These are phyloP conservation scores for Drosophila cardini DNA, from an alignment of 1,140 invertebrate genomes.

Conservation along the genomic window DNA sequence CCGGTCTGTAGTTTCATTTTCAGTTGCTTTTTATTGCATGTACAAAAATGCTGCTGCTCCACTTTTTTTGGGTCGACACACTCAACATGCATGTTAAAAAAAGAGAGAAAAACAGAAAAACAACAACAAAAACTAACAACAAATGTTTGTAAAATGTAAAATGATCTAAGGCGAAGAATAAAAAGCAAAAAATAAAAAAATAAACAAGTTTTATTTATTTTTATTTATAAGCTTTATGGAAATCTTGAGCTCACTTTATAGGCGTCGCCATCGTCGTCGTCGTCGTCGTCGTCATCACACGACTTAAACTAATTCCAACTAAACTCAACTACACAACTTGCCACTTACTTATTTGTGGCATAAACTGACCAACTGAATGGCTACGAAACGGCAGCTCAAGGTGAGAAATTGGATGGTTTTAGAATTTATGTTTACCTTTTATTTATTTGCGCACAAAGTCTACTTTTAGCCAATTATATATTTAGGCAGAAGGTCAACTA, in stretches of 20 bases:
- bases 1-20: constrained; percentile 37
- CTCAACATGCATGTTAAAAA: constrained; percentile 58
- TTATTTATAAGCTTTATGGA: constrained; percentile 72
- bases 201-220: constrained; percentile 66
- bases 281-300: constrained; percentile 28
- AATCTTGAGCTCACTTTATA: constrained; percentile 59
- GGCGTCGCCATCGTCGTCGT: constrained; percentile 39
- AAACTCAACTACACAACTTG: constrained; percentile 11
- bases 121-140: constrained; percentile 18
- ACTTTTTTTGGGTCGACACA: constrained; percentile 60
- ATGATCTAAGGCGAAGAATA: constrained; percentile 20
- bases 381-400: constrained; percentile 34
- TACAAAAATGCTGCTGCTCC: constrained; percentile 66
- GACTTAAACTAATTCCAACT: constrained; percentile 29
- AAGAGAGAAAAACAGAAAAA: constrained; percentile 36
- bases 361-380: constrained; percentile 26
- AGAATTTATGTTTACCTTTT: constrained; percentile 9
- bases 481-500: constrained; percentile 22
- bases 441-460: not conserved
- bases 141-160: constrained; percentile 57
- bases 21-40: constrained; percentile 26
- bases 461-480: not conserved
- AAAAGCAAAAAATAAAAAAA: constrained; percentile 39
- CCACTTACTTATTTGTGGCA: constrained; percentile 7
- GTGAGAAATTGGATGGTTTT: constrained; percentile 33